Base-by-base conservation (phyloP, 2,888 invertebrate genomes). In the Itoplectis maculator region DNA sequence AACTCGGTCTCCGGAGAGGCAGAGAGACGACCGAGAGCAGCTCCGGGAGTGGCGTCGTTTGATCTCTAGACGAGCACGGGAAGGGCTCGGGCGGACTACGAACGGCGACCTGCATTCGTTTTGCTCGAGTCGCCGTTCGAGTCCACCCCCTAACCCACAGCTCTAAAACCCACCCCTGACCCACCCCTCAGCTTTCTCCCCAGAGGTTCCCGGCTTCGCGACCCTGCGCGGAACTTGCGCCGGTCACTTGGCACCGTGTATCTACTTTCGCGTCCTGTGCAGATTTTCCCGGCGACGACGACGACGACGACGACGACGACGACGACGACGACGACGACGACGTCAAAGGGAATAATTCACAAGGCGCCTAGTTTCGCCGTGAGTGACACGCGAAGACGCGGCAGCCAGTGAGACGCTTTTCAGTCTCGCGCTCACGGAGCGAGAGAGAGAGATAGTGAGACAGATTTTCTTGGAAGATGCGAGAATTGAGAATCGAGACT, bases 331-430 rank as follows among this genome's bases (percentile, higher is more conserved):
- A n/a, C n/a, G n/a, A 51, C 68, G 73, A 73, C 61, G 68, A 61
- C 68, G 68, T 81, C 81, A 81, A 81, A 81, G 78, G 35, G 81
- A 81, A 81, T 81, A 81, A 81, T 81, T 81, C 68, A 81, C 78
- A 65, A 54, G 74, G 65, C 63, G 69, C 81, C 81, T 35, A 78
- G 74, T 74, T 78, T 75, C 75, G 54, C 23, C 29, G 29, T 13
- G 15, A 37, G 54, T 65, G 54, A 29, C 54, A 40, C n/a, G 40
- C 42, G 65, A 56, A 35, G 51, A 75, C 29, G 35, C 9, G 61
- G n/a, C n/a, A n/a, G n/a, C n/a, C n/a, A 18, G 18, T 9, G 54
- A 40, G 18, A 11, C n/a, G 20, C 42, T 70, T 70, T 70, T 20
- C n/a, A 54, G 69, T 11, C 69, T n/a, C 9, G 6, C 23, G n/a